Evolutionary conservation across 2,113 vertebrate genomes (phyloP).

Genomic region (Ciconia stormi): DNA sequence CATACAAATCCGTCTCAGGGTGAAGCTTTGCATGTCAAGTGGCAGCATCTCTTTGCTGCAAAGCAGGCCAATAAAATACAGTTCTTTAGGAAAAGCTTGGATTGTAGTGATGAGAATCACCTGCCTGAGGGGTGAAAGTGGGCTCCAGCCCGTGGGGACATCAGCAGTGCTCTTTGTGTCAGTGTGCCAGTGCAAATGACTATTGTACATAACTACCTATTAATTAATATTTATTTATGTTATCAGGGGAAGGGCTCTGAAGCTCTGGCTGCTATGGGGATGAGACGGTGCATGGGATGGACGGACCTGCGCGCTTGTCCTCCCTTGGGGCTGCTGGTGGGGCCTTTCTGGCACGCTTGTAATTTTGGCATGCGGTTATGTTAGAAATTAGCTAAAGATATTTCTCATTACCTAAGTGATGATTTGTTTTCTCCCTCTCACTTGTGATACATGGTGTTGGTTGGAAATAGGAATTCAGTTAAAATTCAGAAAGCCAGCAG

Average conservation of each 20-base stretch:
- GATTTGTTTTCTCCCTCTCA: not conserved
- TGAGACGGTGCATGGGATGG: not conserved
- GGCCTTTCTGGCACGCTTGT: not conserved
- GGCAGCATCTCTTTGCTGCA: not conserved
- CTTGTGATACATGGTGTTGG: not conserved
- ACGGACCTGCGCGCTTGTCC: not conserved
- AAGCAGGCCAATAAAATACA: not conserved
- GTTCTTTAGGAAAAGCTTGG: not conserved
- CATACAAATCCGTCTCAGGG: not conserved
- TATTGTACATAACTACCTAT: not conserved
- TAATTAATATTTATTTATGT: not conserved
- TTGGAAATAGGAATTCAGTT: not conserved
- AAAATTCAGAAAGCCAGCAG: not conserved
- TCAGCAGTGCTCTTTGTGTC: not conserved
- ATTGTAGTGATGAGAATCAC: fast-evolving
- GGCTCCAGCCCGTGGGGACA: not conserved
- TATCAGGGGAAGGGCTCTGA: not conserved
- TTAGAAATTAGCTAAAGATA: not conserved
- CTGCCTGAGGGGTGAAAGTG: not conserved
- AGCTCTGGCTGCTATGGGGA: not conserved
- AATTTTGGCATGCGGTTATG: not conserved
- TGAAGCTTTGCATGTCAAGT: not conserved
- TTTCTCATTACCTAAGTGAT: not conserved
- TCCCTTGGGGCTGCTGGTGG: not conserved
- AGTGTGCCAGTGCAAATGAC: fast-evolving